These are phyloP conservation scores for Thrips palmi DNA, from an alignment of 1,140 invertebrate genomes.

Conservation along the genomic window DNA sequence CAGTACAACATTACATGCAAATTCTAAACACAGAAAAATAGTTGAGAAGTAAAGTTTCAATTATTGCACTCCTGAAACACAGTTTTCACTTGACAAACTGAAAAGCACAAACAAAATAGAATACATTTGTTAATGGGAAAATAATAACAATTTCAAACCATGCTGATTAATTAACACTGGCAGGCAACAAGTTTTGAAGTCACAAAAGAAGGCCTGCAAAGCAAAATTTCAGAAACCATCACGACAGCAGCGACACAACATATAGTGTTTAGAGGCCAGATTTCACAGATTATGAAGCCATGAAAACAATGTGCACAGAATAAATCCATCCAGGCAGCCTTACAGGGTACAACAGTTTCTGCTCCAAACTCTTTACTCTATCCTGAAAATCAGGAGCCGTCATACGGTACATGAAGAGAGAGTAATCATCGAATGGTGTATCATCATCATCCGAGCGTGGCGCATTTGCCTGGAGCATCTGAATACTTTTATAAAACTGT, in stretches of 20 bases:
- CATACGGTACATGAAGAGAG: constrained; percentile 51
- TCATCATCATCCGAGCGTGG: constrained; percentile 30
- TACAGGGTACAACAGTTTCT: constrained; percentile 55
- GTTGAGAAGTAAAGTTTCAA: not conserved
- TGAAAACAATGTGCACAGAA: not conserved
- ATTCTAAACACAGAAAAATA: not conserved
- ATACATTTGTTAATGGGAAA: too few relatives aligned
- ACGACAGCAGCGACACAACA: not conserved
- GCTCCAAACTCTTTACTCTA: constrained; percentile 55
- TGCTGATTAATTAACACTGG: too few relatives aligned
- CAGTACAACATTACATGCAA: constrained; percentile 5
- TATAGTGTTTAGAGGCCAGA: too few relatives aligned
- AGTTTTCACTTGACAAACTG: not conserved
- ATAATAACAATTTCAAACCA: too few relatives aligned
- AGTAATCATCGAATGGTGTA: constrained; percentile 49
- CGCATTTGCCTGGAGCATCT: constrained; percentile 50
- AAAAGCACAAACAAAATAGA: too few relatives aligned
- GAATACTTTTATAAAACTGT: constrained; percentile 58
- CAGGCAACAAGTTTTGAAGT: too few relatives aligned
- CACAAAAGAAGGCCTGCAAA: too few relatives aligned
- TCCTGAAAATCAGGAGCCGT: constrained; percentile 55
- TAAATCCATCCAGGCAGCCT: constrained; percentile 22
- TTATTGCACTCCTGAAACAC: not conserved
- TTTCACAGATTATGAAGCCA: too few relatives aligned
- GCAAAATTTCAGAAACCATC: not conserved